Evolutionary conservation across 92 coral and sea anemone genomes (phyloP).

Genomic region (Porites rus): DNA sequence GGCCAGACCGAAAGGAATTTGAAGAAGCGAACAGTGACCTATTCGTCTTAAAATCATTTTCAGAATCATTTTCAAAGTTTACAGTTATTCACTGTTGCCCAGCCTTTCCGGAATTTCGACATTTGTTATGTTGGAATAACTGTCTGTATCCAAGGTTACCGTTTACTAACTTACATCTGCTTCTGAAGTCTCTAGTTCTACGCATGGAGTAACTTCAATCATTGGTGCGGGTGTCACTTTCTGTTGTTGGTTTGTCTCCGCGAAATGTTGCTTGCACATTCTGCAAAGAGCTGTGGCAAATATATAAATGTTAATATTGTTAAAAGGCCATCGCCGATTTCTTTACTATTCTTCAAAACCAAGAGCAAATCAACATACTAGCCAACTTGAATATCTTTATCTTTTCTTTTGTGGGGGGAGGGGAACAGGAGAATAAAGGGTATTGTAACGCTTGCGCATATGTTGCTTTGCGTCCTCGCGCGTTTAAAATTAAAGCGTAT

Average conservation of each 20-base stretch:
- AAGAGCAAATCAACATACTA: background rate
- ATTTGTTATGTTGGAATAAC: background rate
- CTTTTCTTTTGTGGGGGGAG: background rate
- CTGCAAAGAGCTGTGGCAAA: constrained; percentile 6
- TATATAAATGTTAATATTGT: background rate
- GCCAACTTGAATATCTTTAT: background rate
- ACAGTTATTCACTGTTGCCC: background rate
- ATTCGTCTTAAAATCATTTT: constrained; percentile 9
- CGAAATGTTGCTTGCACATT: constrained; percentile 6
- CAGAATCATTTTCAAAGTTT: constrained; percentile 3
- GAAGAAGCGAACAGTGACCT: constrained; percentile 5
- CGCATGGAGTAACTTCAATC: background rate
- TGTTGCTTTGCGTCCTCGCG: background rate
- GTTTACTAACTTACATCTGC: background rate
- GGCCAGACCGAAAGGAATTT: background rate
- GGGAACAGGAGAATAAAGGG: constrained; percentile 10
- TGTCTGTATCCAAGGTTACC: background rate
- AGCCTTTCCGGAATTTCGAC: background rate
- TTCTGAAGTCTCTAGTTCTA: background rate
- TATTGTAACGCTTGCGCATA: constrained; percentile 11
- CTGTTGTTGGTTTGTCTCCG: constrained; percentile 2
- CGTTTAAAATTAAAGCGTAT: background rate
- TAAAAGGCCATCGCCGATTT: background rate
- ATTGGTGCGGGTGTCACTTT: background rate
- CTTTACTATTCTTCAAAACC: background rate